Conservation (phyloP, 2,888 invertebrate species). For the Anorthoa munda region DNA sequence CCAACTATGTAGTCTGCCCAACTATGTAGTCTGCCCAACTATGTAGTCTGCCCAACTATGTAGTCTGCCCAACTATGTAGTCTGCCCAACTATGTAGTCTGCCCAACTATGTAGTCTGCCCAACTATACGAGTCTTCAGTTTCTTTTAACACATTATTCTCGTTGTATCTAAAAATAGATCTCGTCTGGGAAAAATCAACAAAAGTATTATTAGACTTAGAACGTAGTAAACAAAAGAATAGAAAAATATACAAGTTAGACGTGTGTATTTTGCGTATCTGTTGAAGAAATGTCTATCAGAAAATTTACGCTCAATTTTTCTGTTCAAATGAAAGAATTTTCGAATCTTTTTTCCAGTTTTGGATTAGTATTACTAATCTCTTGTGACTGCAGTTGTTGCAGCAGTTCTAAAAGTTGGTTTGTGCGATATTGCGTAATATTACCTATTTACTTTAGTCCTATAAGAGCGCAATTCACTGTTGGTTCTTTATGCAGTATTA, state of each 20-base stretch:
- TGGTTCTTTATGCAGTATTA: neutral
- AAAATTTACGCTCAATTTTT: neutral
- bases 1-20: too few species aligned
- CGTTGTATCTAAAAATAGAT: constrained; percentile 35
- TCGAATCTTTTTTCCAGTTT: neutral
- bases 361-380: neutral
- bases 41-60: too few species aligned
- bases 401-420: neutral
- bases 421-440: too few species aligned
- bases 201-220: constrained; percentile 39
- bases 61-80: too few species aligned
- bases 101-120: too few species aligned
- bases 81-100: too few species aligned
- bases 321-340: neutral
- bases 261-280: constrained; percentile 36
- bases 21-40: too few species aligned
- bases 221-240: constrained; percentile 51
- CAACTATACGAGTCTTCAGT: too few species aligned
- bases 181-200: constrained; percentile 42
- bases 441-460: neutral
- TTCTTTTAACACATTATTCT: neutral
- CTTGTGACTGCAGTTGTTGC: neutral
- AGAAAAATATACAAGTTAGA: constrained; percentile 40
- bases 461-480: neutral
- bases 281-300: constrained; percentile 20